Base-by-base conservation (phyloP, 2,888 invertebrate genomes). In the Danaus chrysippus region DNA sequence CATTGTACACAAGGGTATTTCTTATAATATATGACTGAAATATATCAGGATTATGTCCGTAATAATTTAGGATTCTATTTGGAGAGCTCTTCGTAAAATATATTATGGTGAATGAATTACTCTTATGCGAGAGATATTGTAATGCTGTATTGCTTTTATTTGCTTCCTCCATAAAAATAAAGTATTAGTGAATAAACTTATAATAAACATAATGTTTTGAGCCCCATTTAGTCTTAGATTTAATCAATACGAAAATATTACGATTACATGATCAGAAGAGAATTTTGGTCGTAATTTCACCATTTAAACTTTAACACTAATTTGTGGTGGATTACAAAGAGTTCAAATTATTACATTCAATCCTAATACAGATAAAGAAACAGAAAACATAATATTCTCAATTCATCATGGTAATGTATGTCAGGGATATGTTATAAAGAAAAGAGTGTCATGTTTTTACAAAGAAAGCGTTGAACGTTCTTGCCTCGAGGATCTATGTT, bases 21-120 rank as follows among this genome's bases (percentile, higher is more conserved):
- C 9, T 11, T 9, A 49, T 49, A 15, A 49, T n/a, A 17, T 49
- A 17, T 49, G 10, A 49, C 15, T 17, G 49, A 49, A 10, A 46
- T 46, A 46, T 49, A 49, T 49, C 11, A 49, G 49, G 10, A 49
- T 49, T 49, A 49, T 49, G 49, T 17, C 49, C 17, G 49, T 49
- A 49, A 49, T 49, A 49, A 49, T 49, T 49, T 11, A 49, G 17
- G 49, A 17, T 49, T 49, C 49, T 49, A 49, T 49, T 49, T 49
- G 49, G 49, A 49, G 49, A 11, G 49, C 49, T 49, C 17, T 49
- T 49, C 49, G 17, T 49, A n/a, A 46, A 17, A 49, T 49, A 49
- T 17, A 49, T 49, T 49, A 17, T 49, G 49, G 49, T 8, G 49
- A 17, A 49, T 49, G 10, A 49, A 17, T 49, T 17, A 49, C 17